phyloP scores from a whole-genome alignment of 1,140 invertebrate species.

The Eumaeus atala region DNA sequence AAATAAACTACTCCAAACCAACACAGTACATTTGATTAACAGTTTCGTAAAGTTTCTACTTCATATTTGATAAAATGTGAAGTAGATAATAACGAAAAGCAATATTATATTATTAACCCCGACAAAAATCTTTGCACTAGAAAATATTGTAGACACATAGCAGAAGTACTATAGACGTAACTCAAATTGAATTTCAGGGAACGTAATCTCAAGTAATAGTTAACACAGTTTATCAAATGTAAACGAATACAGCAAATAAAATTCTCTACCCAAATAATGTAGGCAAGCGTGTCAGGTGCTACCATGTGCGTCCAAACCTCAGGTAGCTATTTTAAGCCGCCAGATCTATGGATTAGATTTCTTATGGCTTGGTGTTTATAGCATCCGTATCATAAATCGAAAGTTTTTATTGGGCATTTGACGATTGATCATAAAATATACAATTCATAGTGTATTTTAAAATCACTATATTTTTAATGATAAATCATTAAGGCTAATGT shows the following conservation, averaged over 20 bases:
- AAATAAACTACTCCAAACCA: slow-evolving; percentile 1
- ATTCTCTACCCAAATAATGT: slow-evolving; percentile 22
- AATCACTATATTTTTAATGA: background rate
- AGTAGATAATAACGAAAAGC: background rate
- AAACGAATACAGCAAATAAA: slow-evolving; percentile 12
- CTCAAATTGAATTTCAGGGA: background rate
- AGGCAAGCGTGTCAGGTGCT: slow-evolving; percentile 46
- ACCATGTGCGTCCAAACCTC: slow-evolving; percentile 42
- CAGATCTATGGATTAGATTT: slow-evolving; percentile 8
- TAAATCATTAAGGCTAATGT: background rate
- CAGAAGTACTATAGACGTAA: background rate
- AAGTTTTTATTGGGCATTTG: background rate
- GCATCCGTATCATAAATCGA: slow-evolving; percentile 5
- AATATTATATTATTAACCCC: background rate
- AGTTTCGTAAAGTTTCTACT: background rate
- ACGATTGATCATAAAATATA: slow-evolving; percentile 5
- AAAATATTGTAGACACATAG: background rate
- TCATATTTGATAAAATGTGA: background rate
- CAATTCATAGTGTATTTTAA: background rate
- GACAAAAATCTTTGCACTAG: background rate
- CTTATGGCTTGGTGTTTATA: slow-evolving; percentile 7
- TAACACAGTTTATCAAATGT: background rate
- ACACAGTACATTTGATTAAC: slow-evolving; percentile 4
- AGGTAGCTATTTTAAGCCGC: slow-evolving; percentile 11
- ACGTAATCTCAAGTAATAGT: background rate